Evolutionary conservation across 1,140 invertebrate genomes (phyloP), one percentile per base, ranked within the genome.

Genomic region (Thalassaphorura encarpata): DNA sequence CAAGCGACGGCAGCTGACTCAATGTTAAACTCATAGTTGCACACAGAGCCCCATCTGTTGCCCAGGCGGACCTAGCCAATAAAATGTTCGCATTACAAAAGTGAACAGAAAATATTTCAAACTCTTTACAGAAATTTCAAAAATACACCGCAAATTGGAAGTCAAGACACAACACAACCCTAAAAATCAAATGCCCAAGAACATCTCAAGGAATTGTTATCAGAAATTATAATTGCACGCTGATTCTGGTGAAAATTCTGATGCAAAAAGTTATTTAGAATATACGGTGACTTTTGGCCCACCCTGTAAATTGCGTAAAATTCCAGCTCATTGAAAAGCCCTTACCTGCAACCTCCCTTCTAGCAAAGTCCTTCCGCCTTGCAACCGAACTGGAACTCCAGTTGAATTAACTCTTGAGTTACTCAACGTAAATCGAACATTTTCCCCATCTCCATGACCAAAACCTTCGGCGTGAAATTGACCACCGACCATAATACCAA

Each of bases 401-500:
- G 69, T 19, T 76, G 68, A 13, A 81, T 73, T 56, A 28, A 58
- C 66, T 87, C 84, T 69, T 86, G 69, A 1, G 83, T 89, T 62
- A 89, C 81, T 43, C 80, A 75, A 52, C 87, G 66, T 62, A 33
- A 68, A 68, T 36, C 57, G 60, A 8, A 68, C 61, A 28, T 28
- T 84, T 0, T 84, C 84, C 24, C 79, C 74, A 52, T 63, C 57
- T 1, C 51, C 21, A 23, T 66, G 61, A n/a, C 33, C 62, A 54
- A 50, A 67, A 1, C 88, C 88, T 63, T 82, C 76, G 1, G 88
- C 87, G 64, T 92, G 86, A 29, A 97, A 69, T 68, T 84, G 83
- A 4, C 93, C 93, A 33, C 90, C 89, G 2, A 97, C 83, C 83
- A 99, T 93, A 77, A 99, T 92, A 16, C 96, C 96, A 40, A 97